Base-by-base conservation (phyloP, 1,140 invertebrate species). In the Diorhabda sublineata region DNA sequence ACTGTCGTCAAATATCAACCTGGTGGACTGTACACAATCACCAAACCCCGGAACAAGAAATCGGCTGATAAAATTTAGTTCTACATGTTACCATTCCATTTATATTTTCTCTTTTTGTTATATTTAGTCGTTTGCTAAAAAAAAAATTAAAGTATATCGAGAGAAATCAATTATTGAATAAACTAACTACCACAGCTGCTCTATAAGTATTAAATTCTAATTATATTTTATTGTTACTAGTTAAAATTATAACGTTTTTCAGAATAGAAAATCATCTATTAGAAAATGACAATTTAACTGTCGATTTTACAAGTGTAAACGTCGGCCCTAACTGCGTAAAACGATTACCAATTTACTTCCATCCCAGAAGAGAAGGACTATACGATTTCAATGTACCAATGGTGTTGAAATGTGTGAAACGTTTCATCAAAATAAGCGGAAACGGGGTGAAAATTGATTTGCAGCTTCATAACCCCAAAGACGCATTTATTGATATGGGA, bases 401-500 rank as follows among this genome's bases (percentile, higher is more conserved):
- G 69, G 63, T 71, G 3, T 71, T 82, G 2, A 79, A 82, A 65
- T 79, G 72, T n/a, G 71, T 73, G 56, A 63, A 57, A 45, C 71
- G 80, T 58, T 70, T 71, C 4, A 70, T 84, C 59, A 73, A 62
- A 56, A 76, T 84, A 59, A 72, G 26, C 4, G 83, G 83, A 41
- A 78, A 83, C 77, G 82, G 81, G 41, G 81, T 82, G 26, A 43
- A 67, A 0, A 73, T 76, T 2, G 66, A 82, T 78, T 70, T 84
- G 5, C 70, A 70, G 47, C 65, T 84, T 11, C 72, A 73, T 5
- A 79, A 83, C 64, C 70, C 76, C 4, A 69, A 73, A 5, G 77
- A 84, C 61, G 82, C 80, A 71, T 77, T 78, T 6, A 69, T 83
- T n/a, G 73, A 83, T 68, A 76, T 84, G 26, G 82, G 81, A 3